phyloP scores from a whole-genome alignment of 1,140 invertebrate species.

The Drosophila sulfurigaster region DNA sequence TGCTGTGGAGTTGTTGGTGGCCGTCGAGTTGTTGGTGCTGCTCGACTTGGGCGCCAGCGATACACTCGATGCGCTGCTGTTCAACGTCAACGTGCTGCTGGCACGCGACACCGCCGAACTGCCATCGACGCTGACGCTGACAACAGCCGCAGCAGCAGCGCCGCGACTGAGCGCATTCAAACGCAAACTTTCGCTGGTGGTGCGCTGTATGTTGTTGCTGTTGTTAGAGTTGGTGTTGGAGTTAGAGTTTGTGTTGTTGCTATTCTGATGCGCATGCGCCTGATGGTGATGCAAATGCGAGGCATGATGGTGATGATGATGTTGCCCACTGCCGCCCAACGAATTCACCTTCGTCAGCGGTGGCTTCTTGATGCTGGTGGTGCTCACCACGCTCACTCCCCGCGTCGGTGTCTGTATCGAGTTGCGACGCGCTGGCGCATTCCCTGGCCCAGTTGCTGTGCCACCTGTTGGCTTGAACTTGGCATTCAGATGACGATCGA shows the following conservation, averaged over 20 bases:
- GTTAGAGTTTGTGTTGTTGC: conserved; percentile 21
- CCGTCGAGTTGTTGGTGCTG: conserved; percentile 50
- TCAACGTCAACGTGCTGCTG: conserved; percentile 50
- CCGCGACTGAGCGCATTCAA: conserved; percentile 82
- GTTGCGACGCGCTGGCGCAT: conserved; percentile 62
- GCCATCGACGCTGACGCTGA: conserved; percentile 23
- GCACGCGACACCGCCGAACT: conserved; percentile 41
- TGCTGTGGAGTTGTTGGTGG: conserved; percentile 16
- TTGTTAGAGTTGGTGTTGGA: conserved; percentile 35
- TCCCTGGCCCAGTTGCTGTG: conserved; percentile 41
- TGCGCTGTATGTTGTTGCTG: conserved; percentile 87
- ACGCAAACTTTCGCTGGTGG: conserved; percentile 91
- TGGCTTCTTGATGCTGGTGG: conserved; percentile 68
- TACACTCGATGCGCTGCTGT: conserved; percentile 55
- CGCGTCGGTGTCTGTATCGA: conserved; percentile 69
- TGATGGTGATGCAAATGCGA: conserved; percentile 61
- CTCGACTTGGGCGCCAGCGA: conserved; percentile 74
- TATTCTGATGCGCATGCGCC: conserved; percentile 45
- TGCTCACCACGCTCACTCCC: conserved; percentile 38
- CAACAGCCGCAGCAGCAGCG: conserved; percentile 36
- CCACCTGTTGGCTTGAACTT: conserved; percentile 69
- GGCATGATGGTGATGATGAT: conserved; percentile 61
- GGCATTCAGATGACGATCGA: conserved; percentile 70
- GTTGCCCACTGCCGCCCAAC: conserved; percentile 52
- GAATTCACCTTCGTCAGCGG: conserved; percentile 77